Conservation (phyloP, 92 coral and sea anemone species). For the Epizoanthus scotinus region DNA sequence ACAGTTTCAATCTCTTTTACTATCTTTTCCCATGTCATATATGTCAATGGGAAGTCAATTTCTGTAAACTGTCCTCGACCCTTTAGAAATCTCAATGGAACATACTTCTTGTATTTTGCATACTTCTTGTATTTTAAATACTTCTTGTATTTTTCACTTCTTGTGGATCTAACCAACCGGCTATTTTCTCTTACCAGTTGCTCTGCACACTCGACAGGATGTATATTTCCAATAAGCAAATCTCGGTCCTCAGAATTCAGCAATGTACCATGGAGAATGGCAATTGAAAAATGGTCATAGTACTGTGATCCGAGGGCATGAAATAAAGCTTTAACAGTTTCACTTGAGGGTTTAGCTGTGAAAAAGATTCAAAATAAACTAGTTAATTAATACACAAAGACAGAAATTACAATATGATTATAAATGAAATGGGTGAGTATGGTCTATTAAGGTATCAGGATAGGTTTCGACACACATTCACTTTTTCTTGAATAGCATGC, state of each 20-base stretch:
- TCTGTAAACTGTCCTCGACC: not conserved
- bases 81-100: not conserved
- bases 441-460: too few relatives aligned
- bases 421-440: too few relatives aligned
- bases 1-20: not conserved
- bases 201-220: conserved; percentile 35
- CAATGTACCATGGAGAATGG: conserved; percentile 32
- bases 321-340: conserved; percentile 9
- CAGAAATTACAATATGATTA: not conserved
- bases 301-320: conserved; percentile 49
- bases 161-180: not conserved
- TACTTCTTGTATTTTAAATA: too few relatives aligned
- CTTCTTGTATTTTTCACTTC: not conserved
- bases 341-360: not conserved
- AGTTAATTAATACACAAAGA: not conserved
- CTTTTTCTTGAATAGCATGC: too few relatives aligned
- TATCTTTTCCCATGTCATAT: not conserved
- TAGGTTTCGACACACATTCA: too few relatives aligned
- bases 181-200: not conserved
- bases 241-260: conserved; percentile 10
- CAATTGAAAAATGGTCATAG: conserved; percentile 32
- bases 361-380: not conserved
- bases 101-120: not conserved
- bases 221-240: conserved; percentile 35
- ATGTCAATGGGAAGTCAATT: conserved; percentile 1